These are phyloP conservation scores for Recurvirostra avosetta DNA, from an alignment of 2,113 vertebrate species.

Conservation along the genomic window DNA sequence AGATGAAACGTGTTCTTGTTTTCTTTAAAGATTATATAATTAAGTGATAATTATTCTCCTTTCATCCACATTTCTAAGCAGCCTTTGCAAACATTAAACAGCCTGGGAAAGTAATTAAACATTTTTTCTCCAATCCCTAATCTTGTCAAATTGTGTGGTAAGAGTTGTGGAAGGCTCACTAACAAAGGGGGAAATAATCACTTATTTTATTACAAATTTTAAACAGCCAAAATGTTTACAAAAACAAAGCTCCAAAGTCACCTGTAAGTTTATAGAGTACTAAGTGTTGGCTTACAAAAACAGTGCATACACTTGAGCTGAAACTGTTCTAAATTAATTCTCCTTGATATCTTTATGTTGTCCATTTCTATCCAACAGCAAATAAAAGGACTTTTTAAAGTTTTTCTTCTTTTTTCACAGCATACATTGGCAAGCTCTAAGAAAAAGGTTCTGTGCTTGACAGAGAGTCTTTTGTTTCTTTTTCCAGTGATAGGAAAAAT, in stretches of 20 bases:
- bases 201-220: neutral
- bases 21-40: conserved; percentile 9
- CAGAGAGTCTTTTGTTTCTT: neutral
- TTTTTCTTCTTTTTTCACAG: neutral
- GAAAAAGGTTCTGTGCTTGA: neutral
- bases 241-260: neutral
- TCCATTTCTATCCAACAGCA: neutral
- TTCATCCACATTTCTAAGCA: neutral
- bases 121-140: neutral
- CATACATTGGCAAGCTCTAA: neutral
- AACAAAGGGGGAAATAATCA: neutral
- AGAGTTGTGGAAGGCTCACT: neutral
- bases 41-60: conserved; percentile 13
- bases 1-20: neutral
- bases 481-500: neutral
- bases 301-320: neutral
- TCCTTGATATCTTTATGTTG: neutral
- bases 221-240: neutral
- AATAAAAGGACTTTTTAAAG: neutral
- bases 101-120: conserved; percentile 4
- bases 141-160: neutral
- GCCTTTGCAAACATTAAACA: conserved; percentile 9
- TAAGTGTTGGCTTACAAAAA: neutral
- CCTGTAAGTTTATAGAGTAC: neutral
- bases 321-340: neutral